Percentiles rank a stretch among this genome's conserved stretches.
Evolutionary conservation across 2,797 vertebrate genomes (phyloP).

Genomic region (Microchirus variegatus): DNA sequence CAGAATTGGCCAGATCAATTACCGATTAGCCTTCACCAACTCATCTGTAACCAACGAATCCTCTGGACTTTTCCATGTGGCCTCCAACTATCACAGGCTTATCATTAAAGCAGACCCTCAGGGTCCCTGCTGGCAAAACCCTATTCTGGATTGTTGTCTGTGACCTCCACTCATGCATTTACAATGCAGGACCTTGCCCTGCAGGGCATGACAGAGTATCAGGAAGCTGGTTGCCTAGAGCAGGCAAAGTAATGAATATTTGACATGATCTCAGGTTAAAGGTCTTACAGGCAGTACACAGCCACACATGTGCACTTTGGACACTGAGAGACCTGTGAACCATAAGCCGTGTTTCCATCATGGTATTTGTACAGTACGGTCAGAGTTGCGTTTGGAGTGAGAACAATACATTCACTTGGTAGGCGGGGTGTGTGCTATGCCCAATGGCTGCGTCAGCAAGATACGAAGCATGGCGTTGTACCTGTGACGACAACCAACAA

Average conservation of each 20-base stretch:
- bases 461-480: too few relatives aligned
- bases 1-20: too few relatives aligned
- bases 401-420: too few relatives aligned
- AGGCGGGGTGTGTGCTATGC: too few relatives aligned
- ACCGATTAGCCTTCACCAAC: background rate
- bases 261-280: constrained; percentile 48
- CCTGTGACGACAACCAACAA: too few relatives aligned
- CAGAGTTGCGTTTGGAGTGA: too few relatives aligned
- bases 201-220: constrained; percentile 31
- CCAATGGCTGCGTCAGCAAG: too few relatives aligned
- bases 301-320: constrained; percentile 10
- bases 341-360: too few relatives aligned
- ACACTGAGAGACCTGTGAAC: too few relatives aligned
- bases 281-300: constrained; percentile 24
- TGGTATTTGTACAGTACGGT: too few relatives aligned
- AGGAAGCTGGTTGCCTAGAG: constrained; percentile 44
- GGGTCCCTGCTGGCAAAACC: constrained; percentile 49
- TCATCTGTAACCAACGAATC: background rate
- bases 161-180: constrained; percentile 57
- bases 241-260: constrained; percentile 41
- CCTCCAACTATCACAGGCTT: constrained; percentile 19
- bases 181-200: constrained; percentile 47
- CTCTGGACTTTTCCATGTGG: constrained; percentile 10
- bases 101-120: constrained; percentile 65
- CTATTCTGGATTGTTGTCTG: constrained; percentile 34